Percentiles rank a stretch among this genome's conserved stretches.
Conservation (phyloP, 2,888 invertebrate species). For the Congeria kusceri region DNA sequence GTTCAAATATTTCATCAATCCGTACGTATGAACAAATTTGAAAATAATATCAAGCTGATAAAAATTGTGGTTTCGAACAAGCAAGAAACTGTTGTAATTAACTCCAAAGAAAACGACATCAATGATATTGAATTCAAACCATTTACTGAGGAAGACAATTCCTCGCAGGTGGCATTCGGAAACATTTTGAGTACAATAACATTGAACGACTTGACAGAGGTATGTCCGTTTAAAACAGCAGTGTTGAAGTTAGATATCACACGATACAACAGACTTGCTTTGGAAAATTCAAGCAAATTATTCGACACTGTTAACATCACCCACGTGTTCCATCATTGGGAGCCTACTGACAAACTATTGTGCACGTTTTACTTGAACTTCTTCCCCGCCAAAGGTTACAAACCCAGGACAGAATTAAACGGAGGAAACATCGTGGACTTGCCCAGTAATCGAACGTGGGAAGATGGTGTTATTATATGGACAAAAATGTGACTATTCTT, state of each 20-base stretch:
- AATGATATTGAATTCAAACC: not conserved
- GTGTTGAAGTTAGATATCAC: not conserved
- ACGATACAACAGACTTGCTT: not conserved
- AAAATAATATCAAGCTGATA: not conserved
- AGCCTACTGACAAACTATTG: not conserved
- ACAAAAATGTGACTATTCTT: not conserved
- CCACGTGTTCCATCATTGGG: not conserved
- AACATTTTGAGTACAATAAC: not conserved
- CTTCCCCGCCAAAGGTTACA: not conserved
- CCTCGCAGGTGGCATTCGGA: not conserved
- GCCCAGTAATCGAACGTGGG: not conserved
- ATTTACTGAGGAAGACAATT: not conserved
- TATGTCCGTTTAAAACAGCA: constrained; percentile 1
- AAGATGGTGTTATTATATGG: not conserved
- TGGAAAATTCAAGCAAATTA: not conserved
- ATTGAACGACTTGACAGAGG: not conserved
- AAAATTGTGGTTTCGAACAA: not conserved
- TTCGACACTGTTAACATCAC: not conserved
- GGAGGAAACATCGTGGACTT: not conserved
- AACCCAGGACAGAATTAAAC: not conserved
- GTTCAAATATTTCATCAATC: not conserved
- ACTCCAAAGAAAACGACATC: not conserved
- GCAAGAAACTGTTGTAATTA: not conserved
- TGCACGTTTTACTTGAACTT: not conserved
- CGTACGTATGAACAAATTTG: not conserved